These are phyloP conservation scores for Tachina grossa DNA, from an alignment of 2,888 invertebrate species.

Conservation along the genomic window DNA sequence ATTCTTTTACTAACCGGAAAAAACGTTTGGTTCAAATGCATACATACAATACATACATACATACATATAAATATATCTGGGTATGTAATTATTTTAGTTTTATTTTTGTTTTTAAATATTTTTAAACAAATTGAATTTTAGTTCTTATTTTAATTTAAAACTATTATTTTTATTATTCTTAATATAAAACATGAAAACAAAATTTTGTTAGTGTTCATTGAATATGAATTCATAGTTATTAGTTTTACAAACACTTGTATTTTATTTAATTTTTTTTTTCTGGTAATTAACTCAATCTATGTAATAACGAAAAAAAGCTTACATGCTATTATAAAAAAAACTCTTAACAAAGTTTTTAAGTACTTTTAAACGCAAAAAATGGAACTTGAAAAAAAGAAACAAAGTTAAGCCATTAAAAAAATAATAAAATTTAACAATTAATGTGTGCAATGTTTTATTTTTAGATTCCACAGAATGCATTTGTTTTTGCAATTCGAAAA, in stretches of 20 bases:
- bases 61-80: not conserved
- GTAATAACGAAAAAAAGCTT: constrained; percentile 18
- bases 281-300: constrained; percentile 43
- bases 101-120: not conserved
- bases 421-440: constrained; percentile 25
- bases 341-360: constrained; percentile 65
- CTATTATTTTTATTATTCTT: constrained; percentile 16
- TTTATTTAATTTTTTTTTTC: constrained; percentile 35
- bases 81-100: constrained; percentile 14
- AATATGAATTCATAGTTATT: constrained; percentile 53
- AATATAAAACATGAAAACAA: constrained; percentile 26
- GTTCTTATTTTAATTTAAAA: constrained; percentile 13
- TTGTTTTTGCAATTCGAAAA: too few species aligned
- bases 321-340: constrained; percentile 42
- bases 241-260: constrained; percentile 34
- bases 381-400: constrained; percentile 51
- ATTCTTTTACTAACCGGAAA: not conserved
- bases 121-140: constrained; percentile 22
- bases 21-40: not conserved
- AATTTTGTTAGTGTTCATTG: constrained; percentile 61
- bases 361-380: constrained; percentile 57
- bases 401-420: constrained; percentile 38
- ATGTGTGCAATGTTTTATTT: constrained; percentile 12
- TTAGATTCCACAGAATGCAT: constrained; percentile 34
- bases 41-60: too few species aligned